These are phyloP conservation scores for Sphaeridia pumilis DNA, from an alignment of 2,888 invertebrate species.

Conservation along the genomic window DNA sequence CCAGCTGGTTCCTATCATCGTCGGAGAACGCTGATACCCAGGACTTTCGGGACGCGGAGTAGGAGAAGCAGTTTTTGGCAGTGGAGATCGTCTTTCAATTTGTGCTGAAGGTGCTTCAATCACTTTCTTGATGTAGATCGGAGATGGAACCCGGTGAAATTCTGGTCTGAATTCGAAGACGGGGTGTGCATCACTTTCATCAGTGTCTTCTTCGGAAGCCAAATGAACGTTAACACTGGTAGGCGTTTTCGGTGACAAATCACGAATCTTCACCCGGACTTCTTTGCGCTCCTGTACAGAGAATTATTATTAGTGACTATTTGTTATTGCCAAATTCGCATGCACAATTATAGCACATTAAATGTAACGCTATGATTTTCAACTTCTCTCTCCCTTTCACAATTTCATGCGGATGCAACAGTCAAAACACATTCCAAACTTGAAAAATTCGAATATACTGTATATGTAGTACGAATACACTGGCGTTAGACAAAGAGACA, in stretches of 20 bases:
- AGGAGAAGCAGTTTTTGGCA: background rate
- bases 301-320: background rate
- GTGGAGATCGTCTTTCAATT: background rate
- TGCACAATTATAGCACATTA: background rate
- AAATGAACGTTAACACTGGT: conserved; percentile 20
- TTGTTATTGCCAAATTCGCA: background rate
- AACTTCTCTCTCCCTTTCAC: no score
- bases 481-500: no score
- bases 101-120: conserved; percentile 5
- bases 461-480: no score
- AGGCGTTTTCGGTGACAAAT: conserved; percentile 21
- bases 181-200: conserved; percentile 12
- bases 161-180: conserved; percentile 32
- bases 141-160: conserved; percentile 33
- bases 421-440: background rate
- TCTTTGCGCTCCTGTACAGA: conserved; percentile 21
- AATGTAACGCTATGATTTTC: no score
- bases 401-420: background rate
- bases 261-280: conserved; percentile 31
- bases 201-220: conserved; percentile 21
- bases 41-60: background rate
- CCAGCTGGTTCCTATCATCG: background rate
- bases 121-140: conserved; percentile 19
- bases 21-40: background rate
- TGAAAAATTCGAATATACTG: no score